These are phyloP conservation scores for Boulengeromyrus knoepffleri DNA, from an alignment of 2,113 vertebrate species.

Conservation along the genomic window DNA sequence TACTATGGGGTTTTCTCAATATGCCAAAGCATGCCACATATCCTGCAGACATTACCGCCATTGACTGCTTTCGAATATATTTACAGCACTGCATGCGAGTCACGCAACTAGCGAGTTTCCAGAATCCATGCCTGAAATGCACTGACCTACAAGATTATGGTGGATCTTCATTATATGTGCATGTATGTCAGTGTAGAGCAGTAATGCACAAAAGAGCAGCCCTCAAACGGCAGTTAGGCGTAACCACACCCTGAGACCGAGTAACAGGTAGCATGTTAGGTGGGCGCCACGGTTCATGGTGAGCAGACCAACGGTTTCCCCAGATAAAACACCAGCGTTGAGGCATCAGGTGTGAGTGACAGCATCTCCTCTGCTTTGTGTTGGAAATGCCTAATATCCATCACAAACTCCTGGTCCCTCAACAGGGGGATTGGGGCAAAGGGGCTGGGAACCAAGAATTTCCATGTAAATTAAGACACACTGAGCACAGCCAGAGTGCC, in stretches of 20 bases:
- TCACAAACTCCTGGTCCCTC: background rate
- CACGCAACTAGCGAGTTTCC: no score
- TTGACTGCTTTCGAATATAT: background rate
- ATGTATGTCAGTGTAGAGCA: background rate
- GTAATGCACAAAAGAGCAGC: background rate
- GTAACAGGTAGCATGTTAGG: background rate
- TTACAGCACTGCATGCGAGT: background rate
- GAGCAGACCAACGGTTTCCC: background rate
- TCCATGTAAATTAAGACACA: background rate
- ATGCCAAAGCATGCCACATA: background rate
- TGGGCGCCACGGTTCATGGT: background rate
- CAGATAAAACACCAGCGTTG: background rate
- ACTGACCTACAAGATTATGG: background rate
- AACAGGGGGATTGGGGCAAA: background rate
- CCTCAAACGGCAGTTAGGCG: background rate
- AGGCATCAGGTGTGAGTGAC: background rate
- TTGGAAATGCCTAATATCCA: background rate
- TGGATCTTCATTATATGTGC: background rate
- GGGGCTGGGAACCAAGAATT: background rate
- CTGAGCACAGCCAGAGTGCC: conserved; percentile 24
- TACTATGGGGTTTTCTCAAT: background rate
- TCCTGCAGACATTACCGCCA: background rate
- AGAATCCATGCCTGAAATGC: background rate
- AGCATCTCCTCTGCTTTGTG: background rate
- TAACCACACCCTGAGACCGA: background rate